Evolutionary conservation across 2,888 invertebrate species (phyloP).

Genomic region (Aphrophora alni): DNA sequence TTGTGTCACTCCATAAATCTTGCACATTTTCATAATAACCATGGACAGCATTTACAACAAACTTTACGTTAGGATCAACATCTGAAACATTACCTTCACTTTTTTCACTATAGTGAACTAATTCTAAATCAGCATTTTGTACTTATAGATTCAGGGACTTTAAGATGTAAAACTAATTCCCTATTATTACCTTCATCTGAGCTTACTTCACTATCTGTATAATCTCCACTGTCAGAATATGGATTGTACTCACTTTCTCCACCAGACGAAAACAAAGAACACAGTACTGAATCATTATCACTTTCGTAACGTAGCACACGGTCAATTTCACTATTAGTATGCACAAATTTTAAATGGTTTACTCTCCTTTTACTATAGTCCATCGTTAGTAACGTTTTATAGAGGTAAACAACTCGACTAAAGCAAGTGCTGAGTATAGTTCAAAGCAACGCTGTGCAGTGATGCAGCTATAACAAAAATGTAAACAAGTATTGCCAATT

Average conservation of each 20-base stretch:
- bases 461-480: too few species aligned
- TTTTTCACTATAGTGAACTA: conserved; percentile 14
- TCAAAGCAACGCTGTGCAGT: too few species aligned
- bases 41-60: conserved; percentile 18
- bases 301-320: conserved; percentile 9
- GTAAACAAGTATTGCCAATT: too few species aligned
- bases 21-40: background rate
- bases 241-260: conserved; percentile 18
- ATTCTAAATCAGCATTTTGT: background rate
- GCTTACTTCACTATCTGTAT: background rate
- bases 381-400: too few species aligned
- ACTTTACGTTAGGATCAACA: conserved; percentile 14
- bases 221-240: conserved; percentile 16
- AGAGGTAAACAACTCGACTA: too few species aligned
- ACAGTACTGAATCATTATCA: conserved; percentile 17
- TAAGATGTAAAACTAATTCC: conserved; percentile 6
- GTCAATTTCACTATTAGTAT: too few species aligned
- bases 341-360: too few species aligned
- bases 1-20: conserved; percentile 15
- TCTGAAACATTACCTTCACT: conserved; percentile 16
- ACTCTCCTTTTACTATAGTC: too few species aligned
- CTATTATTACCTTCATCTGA: background rate
- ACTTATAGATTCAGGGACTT: too few species aligned
- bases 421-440: too few species aligned
- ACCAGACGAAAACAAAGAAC: conserved; percentile 7